These are phyloP conservation scores for Ooceraea biroi DNA, from an alignment of 1,140 invertebrate species.

Conservation along the genomic window DNA sequence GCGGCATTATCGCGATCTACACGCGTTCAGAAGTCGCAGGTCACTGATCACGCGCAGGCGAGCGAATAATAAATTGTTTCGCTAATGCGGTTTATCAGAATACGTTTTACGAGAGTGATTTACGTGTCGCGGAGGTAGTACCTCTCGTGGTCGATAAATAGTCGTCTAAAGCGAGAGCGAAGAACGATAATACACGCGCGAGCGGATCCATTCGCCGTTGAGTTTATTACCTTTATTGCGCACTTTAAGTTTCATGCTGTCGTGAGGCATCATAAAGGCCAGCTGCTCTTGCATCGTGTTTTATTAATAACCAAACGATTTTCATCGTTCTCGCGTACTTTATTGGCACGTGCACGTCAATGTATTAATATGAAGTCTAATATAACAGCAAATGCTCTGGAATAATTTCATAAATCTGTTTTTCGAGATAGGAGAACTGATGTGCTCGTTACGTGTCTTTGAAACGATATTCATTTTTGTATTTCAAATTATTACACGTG, in stretches of 20 bases:
- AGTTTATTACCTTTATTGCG: constrained; percentile 3
- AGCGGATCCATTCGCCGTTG: constrained; percentile 10
- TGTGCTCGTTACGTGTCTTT: too few species aligned
- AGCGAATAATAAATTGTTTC: constrained; percentile 5
- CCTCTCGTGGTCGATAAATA: constrained; percentile 12
- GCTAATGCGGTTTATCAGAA: constrained; percentile 41
- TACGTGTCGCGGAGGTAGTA: constrained; percentile 1
- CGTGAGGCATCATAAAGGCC: neutral
- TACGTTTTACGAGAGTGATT: constrained; percentile 36
- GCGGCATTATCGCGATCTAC: too few species aligned
- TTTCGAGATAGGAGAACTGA: neutral
- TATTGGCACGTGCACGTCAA: too few species aligned
- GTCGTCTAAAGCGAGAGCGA: neutral
- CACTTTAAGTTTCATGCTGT: neutral
- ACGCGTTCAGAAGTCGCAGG: neutral
- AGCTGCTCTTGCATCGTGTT: too few species aligned
- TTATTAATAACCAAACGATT: neutral
- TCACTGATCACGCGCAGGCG: neutral
- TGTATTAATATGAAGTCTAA: too few species aligned
- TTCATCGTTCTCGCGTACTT: neutral
- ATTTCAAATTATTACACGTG: too few species aligned
- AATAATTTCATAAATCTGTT: neutral
- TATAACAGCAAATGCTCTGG: neutral
- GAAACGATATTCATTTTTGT: too few species aligned
- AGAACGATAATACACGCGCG: neutral